Evolutionary conservation across 2,797 vertebrate species (phyloP), one percentile per base, ranked within the genome.

Genomic region (Pangasius mekongensis): DNA sequence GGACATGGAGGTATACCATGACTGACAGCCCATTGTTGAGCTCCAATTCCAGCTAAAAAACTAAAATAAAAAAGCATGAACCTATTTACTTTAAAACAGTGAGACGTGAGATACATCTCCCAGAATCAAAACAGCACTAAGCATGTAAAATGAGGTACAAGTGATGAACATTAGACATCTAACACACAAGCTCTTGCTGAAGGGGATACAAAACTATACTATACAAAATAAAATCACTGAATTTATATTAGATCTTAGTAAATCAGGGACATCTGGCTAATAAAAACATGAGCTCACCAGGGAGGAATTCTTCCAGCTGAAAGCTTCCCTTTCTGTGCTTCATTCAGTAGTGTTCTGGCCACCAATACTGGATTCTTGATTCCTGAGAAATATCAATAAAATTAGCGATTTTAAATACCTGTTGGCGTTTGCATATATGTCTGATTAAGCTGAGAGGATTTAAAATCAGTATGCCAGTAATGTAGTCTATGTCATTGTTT

Each of bases 251-350:
- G 14, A 52, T 13, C n/a, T 67, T n/a, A 33, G 2, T 80, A 60
- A 76, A n/a, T 54, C 16, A 56, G n/a, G 18, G n/a, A 16, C 14
- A 20, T 66, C 60, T 80, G 62, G 86, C 86, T 89, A 86, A 88
- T 87, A 67, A 78, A 92, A 74, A 92, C 89, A 71, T 66, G 1
- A 1, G 91, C 95, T 98, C 97, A 99, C 98, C 99, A 99, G 85
- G 99, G 99, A 90, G 99, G 99, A 94, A 99, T 99, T 95, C 99
- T 97, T 93, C 99, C 99, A 92, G 99, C 98, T 69, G 99, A 99
- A 56, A 99, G 97, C 90, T 99, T 99, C 92, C 99, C 99, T 94
- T 99, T 99, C 96, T 99, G 98, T 89, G 98, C 97, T 96, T 99
- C 99, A 95, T 93, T 98, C 92, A 99, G 96, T 58, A 99, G 96